Evolutionary conservation across 2,888 invertebrate genomes (phyloP).

Genomic region (Rotaria macrura): DNA sequence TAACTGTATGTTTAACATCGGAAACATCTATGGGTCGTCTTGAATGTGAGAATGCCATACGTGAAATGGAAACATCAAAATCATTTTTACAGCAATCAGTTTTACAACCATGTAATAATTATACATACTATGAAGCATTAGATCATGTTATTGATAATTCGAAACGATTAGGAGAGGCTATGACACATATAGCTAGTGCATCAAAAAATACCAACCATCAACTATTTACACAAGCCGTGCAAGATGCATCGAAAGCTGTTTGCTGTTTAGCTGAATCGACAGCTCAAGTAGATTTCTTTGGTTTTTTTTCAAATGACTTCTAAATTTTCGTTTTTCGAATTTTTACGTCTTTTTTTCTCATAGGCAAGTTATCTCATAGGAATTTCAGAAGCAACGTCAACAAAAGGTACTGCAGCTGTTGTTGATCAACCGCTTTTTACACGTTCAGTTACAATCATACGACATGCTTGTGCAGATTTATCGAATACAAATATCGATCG

Average conservation of each 20-base stretch:
- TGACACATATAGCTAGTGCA: constrained; percentile 28
- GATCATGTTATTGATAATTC: constrained; percentile 5
- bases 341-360: not conserved
- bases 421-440: constrained; percentile 58
- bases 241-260: constrained; percentile 58
- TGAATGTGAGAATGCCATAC: constrained; percentile 81
- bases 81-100: constrained; percentile 20
- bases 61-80: constrained; percentile 66
- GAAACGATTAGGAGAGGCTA: constrained; percentile 23
- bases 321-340: constrained; percentile 23
- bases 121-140: not conserved
- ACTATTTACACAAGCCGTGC: constrained; percentile 36
- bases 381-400: constrained; percentile 76
- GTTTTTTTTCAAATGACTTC: not conserved
- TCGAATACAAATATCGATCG: constrained; percentile 45
- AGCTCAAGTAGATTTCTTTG: constrained; percentile 58
- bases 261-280: constrained; percentile 82
- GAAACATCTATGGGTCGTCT: constrained; percentile 56
- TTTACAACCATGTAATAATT: not conserved
- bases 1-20: constrained; percentile 60
- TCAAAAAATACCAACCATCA: constrained; percentile 21
- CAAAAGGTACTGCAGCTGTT: constrained; percentile 73
- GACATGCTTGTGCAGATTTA: constrained; percentile 64
- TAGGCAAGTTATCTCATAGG: constrained; percentile 81
- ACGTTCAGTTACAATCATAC: constrained; percentile 77